Conservation (phyloP, 2,113 vertebrate species). For the Lathamus discolor region DNA sequence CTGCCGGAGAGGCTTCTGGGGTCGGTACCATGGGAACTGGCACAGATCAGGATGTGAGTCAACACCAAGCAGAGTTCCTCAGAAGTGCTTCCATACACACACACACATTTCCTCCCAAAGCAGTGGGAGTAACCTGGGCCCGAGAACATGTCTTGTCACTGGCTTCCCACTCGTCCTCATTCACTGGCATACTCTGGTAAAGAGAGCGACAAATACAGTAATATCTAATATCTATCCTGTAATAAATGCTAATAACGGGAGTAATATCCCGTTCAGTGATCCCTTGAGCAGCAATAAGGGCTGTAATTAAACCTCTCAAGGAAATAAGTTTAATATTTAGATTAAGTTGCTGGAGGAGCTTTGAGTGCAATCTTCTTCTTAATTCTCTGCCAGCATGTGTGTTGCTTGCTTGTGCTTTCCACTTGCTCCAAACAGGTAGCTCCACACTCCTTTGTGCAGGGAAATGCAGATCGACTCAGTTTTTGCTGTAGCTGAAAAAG, state of each 20-base stretch:
- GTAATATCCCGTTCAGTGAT: slow-evolving; percentile 23
- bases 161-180: slow-evolving; percentile 26
- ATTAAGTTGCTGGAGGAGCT: slow-evolving; percentile 43
- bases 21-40: slow-evolving; percentile 28
- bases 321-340: slow-evolving; percentile 61
- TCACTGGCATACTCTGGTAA: not conserved
- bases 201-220: slow-evolving; percentile 36
- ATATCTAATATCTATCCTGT: slow-evolving; percentile 34
- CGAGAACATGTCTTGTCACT: not conserved
- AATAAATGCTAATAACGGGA: slow-evolving; percentile 56
- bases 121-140: not conserved
- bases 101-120: not conserved
- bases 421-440: not conserved
- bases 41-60: slow-evolving; percentile 35
- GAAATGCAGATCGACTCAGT: not conserved
- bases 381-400: not conserved
- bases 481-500: slow-evolving; percentile 36
- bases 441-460: not conserved
- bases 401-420: not conserved
- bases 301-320: slow-evolving; percentile 65
- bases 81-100: not conserved
- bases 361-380: not conserved
- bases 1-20: not conserved
- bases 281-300: slow-evolving; percentile 36
- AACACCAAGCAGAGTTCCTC: not conserved